phyloP scores from a whole-genome alignment of 2,888 invertebrate species.

The Didymodactylos carnosus region DNA sequence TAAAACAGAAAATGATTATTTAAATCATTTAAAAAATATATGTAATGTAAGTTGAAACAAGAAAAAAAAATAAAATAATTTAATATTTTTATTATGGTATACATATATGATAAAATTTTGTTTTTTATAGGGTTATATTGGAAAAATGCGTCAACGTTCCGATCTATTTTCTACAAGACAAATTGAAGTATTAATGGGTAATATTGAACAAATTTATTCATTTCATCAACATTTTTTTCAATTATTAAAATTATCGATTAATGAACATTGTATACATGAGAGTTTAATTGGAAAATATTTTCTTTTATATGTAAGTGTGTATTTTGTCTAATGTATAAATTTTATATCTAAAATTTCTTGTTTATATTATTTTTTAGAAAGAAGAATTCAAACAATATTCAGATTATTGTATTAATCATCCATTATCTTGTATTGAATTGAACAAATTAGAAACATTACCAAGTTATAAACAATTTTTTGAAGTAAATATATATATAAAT shows the following conservation, averaged over 20 bases:
- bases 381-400: conserved; percentile 62
- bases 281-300: conserved; percentile 59
- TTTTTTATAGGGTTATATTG: conserved; percentile 46
- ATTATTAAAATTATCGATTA: conserved; percentile 49
- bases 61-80: background rate
- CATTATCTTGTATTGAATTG: conserved; percentile 52
- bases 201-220: conserved; percentile 50
- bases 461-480: conserved; percentile 53
- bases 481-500: conserved; percentile 29
- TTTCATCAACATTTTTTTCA: conserved; percentile 55
- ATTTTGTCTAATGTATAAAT: background rate
- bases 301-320: conserved; percentile 47
- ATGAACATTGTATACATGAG: conserved; percentile 46
- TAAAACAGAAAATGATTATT: conserved; percentile 63
- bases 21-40: conserved; percentile 49
- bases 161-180: conserved; percentile 59
- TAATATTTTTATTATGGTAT: conserved; percentile 19
- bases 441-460: conserved; percentile 49
- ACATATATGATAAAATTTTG: background rate
- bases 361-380: conserved; percentile 37
- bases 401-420: conserved; percentile 68
- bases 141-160: conserved; percentile 51
- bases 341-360: too few relatives aligned
- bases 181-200: conserved; percentile 57
- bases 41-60: conserved; percentile 35